Evolutionary conservation across 35 echinoderm and acorn worm genomes (phyloP).

Genomic region (Patiria miniata): DNA sequence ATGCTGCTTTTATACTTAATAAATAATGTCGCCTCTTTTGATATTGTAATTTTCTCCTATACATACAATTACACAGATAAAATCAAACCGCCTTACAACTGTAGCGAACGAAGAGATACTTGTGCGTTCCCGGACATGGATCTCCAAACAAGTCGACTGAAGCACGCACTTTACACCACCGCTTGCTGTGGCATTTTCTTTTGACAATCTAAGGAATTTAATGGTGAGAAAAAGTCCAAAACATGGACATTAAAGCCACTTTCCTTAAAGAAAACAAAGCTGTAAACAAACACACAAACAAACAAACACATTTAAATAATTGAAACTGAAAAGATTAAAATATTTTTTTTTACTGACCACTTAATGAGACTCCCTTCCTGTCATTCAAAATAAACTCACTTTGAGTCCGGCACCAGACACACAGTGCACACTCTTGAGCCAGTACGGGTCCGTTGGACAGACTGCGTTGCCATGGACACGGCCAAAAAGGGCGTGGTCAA

Average conservation of each 20-base stretch:
- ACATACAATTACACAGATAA: no score
- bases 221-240: no score
- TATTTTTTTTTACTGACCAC: no score
- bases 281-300: no score
- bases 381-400: neutral
- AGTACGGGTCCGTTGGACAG: conserved; percentile 6
- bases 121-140: neutral
- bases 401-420: neutral
- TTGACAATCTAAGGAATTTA: neutral
- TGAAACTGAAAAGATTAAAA: no score
- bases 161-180: neutral
- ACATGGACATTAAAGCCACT: no score
- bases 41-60: no score
- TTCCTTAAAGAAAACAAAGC: no score
- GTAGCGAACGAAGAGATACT: conserved; percentile 9
- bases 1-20: no score
- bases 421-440: conserved; percentile 13
- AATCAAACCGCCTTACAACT: neutral
- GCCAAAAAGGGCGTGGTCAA: conserved; percentile 1
- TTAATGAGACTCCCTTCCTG: no score
- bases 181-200: neutral
- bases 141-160: neutral
- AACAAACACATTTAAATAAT: no score
- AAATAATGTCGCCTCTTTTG: no score
- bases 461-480: conserved; percentile 20